These are phyloP conservation scores for Cyprichromis sp. DNA, from an alignment of 2,113 vertebrate genomes.

Conservation along the genomic window DNA sequence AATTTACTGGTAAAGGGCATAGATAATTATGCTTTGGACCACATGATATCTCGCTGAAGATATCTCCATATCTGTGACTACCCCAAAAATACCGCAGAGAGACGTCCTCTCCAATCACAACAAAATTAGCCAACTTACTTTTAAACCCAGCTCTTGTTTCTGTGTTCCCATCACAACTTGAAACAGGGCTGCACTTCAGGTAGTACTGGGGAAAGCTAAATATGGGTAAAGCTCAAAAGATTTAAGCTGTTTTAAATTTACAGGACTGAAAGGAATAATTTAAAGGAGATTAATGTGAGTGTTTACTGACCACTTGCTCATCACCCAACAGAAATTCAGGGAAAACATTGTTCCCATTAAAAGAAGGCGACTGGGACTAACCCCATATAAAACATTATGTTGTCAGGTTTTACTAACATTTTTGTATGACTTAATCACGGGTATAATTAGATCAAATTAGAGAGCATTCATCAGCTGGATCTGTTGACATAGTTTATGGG, in stretches of 20 bases:
- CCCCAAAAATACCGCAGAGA: neutral
- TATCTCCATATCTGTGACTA: neutral
- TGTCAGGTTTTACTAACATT: neutral
- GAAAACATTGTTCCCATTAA: neutral
- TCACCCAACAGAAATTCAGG: neutral
- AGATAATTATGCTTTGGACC: neutral
- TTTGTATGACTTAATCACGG: neutral
- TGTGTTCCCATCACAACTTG: neutral
- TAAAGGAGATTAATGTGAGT: neutral
- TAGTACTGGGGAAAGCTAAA: neutral
- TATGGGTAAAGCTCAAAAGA: neutral
- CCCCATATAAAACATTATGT: neutral
- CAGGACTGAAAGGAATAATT: neutral
- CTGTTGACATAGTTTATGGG: neutral
- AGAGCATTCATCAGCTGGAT: neutral
- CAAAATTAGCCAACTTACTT: neutral
- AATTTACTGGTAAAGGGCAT: neutral
- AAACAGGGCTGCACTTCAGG: neutral
- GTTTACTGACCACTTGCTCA: neutral
- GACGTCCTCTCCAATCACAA: slow-evolving; percentile 5
- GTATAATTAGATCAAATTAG: neutral
- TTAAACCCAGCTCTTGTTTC: neutral
- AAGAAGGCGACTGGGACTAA: neutral
- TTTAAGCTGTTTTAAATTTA: neutral
- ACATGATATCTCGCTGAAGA: slow-evolving; percentile 18